Evolutionary conservation across 2,113 vertebrate genomes (phyloP), one percentile per base, ranked within the genome.

Genomic region (Scolopax mira): DNA sequence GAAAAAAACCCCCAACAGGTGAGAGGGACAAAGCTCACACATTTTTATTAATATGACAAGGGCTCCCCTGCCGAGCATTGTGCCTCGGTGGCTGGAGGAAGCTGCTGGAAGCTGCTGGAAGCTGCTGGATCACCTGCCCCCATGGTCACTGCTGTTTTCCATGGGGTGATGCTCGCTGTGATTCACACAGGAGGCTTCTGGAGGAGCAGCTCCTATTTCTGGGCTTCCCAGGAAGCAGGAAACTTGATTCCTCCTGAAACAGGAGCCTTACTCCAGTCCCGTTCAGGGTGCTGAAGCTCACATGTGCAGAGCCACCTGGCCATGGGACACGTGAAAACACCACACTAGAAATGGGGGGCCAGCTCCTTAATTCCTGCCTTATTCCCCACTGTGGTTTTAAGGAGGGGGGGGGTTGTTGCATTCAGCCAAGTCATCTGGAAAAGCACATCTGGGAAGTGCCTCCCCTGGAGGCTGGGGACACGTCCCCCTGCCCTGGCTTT

Each of bases 121-220:
- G 71, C 39, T 58, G 30, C 57, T 46, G 33, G 30, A 60, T 35
- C 11, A 1, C 31, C 73, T 67, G 72, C 7, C 30, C 52, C 11
- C 46, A 23, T 1, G 0, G 11, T 41, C n/a, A 25, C 39, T 52
- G n/a, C 31, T 46, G 44, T 69, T 28, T 48, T 37, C 70, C 55
- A 7, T 1, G 16, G 48, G 60, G 37, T 0, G 0, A 46, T 35
- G 66, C 10, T 85, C 3, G 1, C n/a, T 21, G 24, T 27, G 49
- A 80, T 23, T 86, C 42, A 60, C 18, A 14, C 1, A 1, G 16
- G 49, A 93, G 79, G 44, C 41, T 31, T 21, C 44, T 57, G 19
- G n/a, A 54, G 60, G 64, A 90, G 33, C 54, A 77, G 46, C 49
- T 94, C 82, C 54, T 72, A 10, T 23, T 65, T 67, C 82, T 70